Base-by-base conservation (phyloP, 2,113 vertebrate genomes). In the Corydoras sp. region DNA sequence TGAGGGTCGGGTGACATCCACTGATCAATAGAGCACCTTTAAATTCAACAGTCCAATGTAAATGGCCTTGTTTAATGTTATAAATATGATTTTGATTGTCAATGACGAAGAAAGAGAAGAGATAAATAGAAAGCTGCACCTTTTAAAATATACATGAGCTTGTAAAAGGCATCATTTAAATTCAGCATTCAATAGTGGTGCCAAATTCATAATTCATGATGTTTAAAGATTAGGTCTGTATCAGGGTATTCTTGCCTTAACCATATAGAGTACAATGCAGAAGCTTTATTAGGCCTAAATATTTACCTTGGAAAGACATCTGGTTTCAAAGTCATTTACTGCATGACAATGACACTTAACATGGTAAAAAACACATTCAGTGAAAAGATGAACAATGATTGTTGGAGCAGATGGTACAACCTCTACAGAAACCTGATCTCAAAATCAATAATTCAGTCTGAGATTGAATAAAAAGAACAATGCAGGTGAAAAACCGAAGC, bases 171-270 rank as follows among this genome's bases (percentile, higher is more conserved):
- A 81, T 85, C 81, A 88, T 85, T 84, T 77, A 83, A 88, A 89
- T 87, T 77, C 48, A 2, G 24, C 18, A 12, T 71, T 70, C 48
- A 15, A 83, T 65, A 74, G 68, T 72, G 69, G 76, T 80, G 68
- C 75, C 76, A 73, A 73, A 87, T 88, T 88, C 85, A 86, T 87
- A 85, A 88, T 89, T 88, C 85, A 88, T 87, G 78, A 83, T 81
- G 76, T 85, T 78, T 80, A 83, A 84, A 85, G 82, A 81, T 80
- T 71, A 78, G 70, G 84, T 86, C 76, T 85, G 81, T 74, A 65
- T 3, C 35, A 53, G 18, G 18, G 18, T 24, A 24, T 24, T 24
- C 18, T 24, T 24, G 18, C 18, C 2, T 24, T 24, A 24, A 24
- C 18, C 18, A 24, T 24, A 24, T 24, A 24, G 18, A 24, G 18